A percentile compares a stretch with the other conserved stretches of the same genome.
Evolutionary conservation across 2,888 invertebrate genomes (phyloP).

Genomic region (Polylopha cassiicola): DNA sequence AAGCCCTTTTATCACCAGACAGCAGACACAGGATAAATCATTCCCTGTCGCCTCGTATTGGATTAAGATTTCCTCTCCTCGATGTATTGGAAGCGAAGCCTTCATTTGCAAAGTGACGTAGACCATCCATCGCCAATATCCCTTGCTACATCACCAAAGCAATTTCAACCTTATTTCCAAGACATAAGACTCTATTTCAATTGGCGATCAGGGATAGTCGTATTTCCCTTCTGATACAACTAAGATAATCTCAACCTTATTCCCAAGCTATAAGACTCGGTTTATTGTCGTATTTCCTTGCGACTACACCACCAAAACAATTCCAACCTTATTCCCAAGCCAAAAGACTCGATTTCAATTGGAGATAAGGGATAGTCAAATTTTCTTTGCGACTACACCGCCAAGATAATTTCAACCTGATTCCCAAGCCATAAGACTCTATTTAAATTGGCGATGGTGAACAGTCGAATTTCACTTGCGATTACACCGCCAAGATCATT

Average conservation of each 20-base stretch:
- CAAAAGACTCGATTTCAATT: conserved; percentile 1
- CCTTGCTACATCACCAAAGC: conserved; percentile 4
- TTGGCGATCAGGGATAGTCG: too few species aligned
- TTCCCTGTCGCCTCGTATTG: conserved; percentile 66
- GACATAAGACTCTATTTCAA: background rate
- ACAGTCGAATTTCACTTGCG: too few species aligned
- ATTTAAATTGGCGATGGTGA: too few species aligned
- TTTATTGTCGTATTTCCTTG: too few species aligned
- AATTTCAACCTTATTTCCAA: background rate
- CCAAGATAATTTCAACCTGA: too few species aligned
- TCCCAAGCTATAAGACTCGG: too few species aligned
- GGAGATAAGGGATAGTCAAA: too few species aligned
- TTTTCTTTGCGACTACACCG: too few species aligned
- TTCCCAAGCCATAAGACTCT: too few species aligned
- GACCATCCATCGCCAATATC: conserved; percentile 22
- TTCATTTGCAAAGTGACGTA: conserved; percentile 29
- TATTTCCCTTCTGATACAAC: too few species aligned
- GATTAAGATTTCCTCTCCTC: conserved; percentile 66
- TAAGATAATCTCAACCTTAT: too few species aligned
- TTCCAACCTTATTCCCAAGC: background rate
- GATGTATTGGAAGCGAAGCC: conserved; percentile 35
- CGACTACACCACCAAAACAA: background rate
- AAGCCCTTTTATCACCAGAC: too few species aligned
- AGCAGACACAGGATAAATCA: conserved; percentile 69
- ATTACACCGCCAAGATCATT: background rate